Evolutionary conservation across 2,888 invertebrate genomes (phyloP), one percentile per base, ranked within the genome.

Genomic region (Enchytraeus crypticus): DNA sequence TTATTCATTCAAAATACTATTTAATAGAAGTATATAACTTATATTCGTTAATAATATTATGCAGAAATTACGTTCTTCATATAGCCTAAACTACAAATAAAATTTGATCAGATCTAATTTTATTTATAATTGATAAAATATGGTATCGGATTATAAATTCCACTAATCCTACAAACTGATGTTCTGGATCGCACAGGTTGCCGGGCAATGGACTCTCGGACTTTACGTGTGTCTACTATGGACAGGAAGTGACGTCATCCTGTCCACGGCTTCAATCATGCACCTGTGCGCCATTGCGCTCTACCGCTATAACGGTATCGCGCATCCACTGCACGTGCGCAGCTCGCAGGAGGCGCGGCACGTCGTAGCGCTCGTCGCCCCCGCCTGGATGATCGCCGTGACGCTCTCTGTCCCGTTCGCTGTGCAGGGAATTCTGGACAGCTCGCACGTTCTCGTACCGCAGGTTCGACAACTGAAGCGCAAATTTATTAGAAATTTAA

Each of bases 201-300:
- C 33, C 2, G 66, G 66, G 0, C 23, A 51, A 2, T 67, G 67
- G 67, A 57, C 60, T 8, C 56, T 67, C 23, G 67, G 67, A 1
- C 55, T 67, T 27, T 29, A 49, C 23, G 53, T 59, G 23, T 67
- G 67, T 43, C 51, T 67, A 8, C 26, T 66, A 4, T 67, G 67
- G 67, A 67, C 67, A 2, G 65, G 67, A 55, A 61, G 60, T 59
- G 67, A 67, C 59, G 66, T 67, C 3, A 59, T 67, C 51, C 64
- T 67, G 14, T 67, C 67, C 23, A 67, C 67, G 11, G 64, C 67
- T 2, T 67, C 67, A 49, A 67, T 67, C 32, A 18, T 67, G 51
- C 67, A 67, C 47, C 61, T 67, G 53, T 61, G 59, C 38, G 67
- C 67, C 34, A 67, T 67, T 8, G 67, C 67, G 34, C 61, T 67